Base-by-base conservation (phyloP, 2,888 invertebrate species). In the Diabrotica balteata region DNA sequence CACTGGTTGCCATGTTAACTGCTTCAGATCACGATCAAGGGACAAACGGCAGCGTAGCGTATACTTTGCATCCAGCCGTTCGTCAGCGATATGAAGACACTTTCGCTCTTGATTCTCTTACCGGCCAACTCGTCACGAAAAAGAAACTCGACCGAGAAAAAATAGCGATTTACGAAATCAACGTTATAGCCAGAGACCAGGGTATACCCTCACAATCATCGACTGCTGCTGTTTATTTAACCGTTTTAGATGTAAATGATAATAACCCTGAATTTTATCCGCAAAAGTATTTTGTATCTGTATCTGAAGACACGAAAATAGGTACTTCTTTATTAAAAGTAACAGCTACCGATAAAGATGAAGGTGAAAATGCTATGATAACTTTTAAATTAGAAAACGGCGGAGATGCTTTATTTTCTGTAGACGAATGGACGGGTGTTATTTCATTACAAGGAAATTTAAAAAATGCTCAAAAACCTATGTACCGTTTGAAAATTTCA, bases 251-350 rank as follows among this genome's bases (percentile, higher is more conserved):
- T 84, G 90, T 95, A 10, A 97, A 98, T 83, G 97, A 98, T 84
- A 97, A 97, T 82, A 89, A 90, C 76, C 97, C 97, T 0, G 89
- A 91, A 78, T 97, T 98, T 86, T 97, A 97, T 85, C 97, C 97
- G 0, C 89, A 89, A 80, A 89, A 90, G 78, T 97, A 97, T 83
- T 92, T 95, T 80, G 88, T 93, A 75, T 88, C 91, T 53, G 86
- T 96, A 53, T 86, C 89, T 47, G 92, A 93, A 77, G 90, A 92
- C 79, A 84, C 89, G 47, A 84, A 88, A 66, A 82, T 88, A 22
- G 91, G 92, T 17, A 87, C 89, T 43, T 86, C 87, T 54, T 83
- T 96, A 73, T 83, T 93, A 17, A 90, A 90, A 83, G 91, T 98
- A 22, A 88, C 88, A 63, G 97, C 97, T 3, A 89, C 87, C 64